Evolutionary conservation across 2,888 invertebrate species (phyloP), one percentile per base, ranked within the genome.

Genomic region (Lathronympha strigana): DNA sequence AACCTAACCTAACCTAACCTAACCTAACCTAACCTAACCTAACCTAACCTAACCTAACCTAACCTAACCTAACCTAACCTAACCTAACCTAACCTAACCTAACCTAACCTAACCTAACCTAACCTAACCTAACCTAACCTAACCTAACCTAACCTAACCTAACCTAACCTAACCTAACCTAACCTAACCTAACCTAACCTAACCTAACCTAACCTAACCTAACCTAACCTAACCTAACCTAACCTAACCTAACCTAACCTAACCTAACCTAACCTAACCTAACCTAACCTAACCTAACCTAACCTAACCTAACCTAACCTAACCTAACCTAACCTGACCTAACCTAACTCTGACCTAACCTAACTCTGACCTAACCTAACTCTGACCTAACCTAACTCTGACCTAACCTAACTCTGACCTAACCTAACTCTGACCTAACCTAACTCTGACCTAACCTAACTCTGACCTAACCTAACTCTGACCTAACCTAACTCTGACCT

Each of bases 391-490:
- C 67, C 53, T 51, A 51, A 51, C 51, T 33, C 51, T 63, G 67
- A 71, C 67, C 69, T 69, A 71, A 71, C 69, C 69, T 69, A 71
- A 69, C 69, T 33, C 69, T 68, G 62, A 68, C 63, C 63, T 63
- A 68, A 67, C 66, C 70, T 66, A 70, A 68, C 61, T 33, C 63
- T 61, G 63, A 66, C 63, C 68, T 66, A 68, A 68, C 66, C 68
- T 66, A 66, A 66, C 68, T 33, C 68, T 63, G 63, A 68, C 66
- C 68, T 68, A 53, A 68, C 53, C 50, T 62, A 67, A 67, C 67
- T 33, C 67, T 58, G 58, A 67, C 62, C 67, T 62, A 67, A 67
- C 67, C 62, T 63, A 66, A 66, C 66, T 33, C 33, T 11, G 11
- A 33, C 28, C 28, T 28, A 28, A 28, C 28, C 28, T 28, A 28